These are phyloP conservation scores for Gambusia holbrooki DNA, from an alignment of 2,113 vertebrate genomes.

Conservation along the genomic window DNA sequence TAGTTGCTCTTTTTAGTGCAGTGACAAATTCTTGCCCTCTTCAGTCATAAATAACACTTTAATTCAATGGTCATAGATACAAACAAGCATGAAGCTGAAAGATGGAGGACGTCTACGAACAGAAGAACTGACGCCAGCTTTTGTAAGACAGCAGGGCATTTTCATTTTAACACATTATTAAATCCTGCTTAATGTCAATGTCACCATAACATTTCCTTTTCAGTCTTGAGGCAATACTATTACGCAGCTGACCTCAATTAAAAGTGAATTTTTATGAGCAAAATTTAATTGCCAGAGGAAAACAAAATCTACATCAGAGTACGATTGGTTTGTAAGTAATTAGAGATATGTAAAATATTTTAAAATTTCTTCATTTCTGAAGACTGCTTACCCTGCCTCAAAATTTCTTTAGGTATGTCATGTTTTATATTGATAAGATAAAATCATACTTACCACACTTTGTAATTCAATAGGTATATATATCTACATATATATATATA, in stretches of 20 bases:
- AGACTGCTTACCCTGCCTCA: background rate
- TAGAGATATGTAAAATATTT: slow-evolving; percentile 6
- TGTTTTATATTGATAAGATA: background rate
- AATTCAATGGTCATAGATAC: slow-evolving; percentile 45
- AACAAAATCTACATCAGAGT: background rate
- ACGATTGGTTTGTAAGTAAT: background rate
- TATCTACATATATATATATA: no score
- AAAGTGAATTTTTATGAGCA: slow-evolving; percentile 24
- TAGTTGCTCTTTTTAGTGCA: slow-evolving; percentile 14
- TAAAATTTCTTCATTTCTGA: background rate
- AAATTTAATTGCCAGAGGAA: background rate
- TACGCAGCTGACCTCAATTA: slow-evolving; percentile 22
- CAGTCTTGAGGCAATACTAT: slow-evolving; percentile 2
- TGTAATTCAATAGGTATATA: no score
- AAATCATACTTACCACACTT: background rate
- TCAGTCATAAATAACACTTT: slow-evolving; percentile 54
- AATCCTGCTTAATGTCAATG: background rate
- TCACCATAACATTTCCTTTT: background rate
- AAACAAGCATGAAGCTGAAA: slow-evolving; percentile 1
- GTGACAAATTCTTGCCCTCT: slow-evolving; percentile 42
- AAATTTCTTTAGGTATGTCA: background rate
- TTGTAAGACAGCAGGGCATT: background rate
- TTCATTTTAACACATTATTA: background rate
- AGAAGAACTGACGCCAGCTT: background rate
- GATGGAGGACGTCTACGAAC: slow-evolving; percentile 21